Evolutionary conservation across 2,888 invertebrate genomes (phyloP).

Genomic region (Leptura quadrifasciata): DNA sequence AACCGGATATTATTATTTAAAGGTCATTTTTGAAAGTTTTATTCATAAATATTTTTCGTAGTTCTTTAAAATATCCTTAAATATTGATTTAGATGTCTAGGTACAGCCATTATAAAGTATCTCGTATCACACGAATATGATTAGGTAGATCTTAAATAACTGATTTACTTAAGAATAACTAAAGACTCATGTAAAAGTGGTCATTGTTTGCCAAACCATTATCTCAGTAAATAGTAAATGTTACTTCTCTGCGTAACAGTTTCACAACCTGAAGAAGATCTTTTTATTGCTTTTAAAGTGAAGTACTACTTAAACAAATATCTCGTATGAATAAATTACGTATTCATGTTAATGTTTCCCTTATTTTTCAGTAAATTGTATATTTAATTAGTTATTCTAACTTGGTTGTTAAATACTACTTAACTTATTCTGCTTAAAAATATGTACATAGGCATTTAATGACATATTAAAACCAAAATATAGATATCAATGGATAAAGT

Average conservation of each 20-base stretch:
- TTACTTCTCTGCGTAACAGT: conserved; percentile 66
- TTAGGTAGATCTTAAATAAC: conserved; percentile 18
- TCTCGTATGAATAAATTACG: conserved; percentile 27
- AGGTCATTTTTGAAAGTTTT: conserved; percentile 4
- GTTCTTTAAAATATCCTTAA: conserved; percentile 11
- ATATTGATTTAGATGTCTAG: conserved; percentile 9
- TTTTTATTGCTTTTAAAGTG: conserved; percentile 35
- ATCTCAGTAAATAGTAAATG: conserved; percentile 70
- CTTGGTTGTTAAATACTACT: neutral
- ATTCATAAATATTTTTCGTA: conserved; percentile 7
- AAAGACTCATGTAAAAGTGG: conserved; percentile 57
- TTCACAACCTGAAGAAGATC: conserved; percentile 53
- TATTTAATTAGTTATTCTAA: neutral
- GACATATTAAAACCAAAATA: too few relatives aligned
- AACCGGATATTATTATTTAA: conserved; percentile 3
- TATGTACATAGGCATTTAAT: neutral
- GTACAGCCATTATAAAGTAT: conserved; percentile 5
- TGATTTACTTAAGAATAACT: conserved; percentile 18
- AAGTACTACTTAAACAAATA: conserved; percentile 23
- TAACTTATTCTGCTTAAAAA: neutral
- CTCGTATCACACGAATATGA: conserved; percentile 19
- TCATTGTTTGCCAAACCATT: conserved; percentile 69
- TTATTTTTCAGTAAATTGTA: conserved; percentile 6
- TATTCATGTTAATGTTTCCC: neutral
- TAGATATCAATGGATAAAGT: too few relatives aligned